phyloP scores from a whole-genome alignment of 2,797 vertebrate species.

The Thripadectes ignobilis region DNA sequence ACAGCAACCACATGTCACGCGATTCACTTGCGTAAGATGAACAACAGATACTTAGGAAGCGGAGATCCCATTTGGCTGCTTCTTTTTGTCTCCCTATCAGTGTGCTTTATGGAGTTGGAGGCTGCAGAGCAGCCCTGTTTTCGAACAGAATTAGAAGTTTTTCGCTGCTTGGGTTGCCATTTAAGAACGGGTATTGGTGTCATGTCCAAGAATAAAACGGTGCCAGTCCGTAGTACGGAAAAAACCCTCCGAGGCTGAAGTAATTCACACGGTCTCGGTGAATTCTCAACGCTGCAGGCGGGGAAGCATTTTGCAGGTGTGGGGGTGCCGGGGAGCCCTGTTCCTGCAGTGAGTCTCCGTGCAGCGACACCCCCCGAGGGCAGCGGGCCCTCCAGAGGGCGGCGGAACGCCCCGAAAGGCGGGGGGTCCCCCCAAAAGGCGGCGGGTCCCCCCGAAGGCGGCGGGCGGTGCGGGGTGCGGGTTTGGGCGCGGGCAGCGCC shows the following conservation, averaged over 20 bases:
- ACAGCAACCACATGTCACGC: slow-evolving; percentile 59
- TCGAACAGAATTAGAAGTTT: neutral
- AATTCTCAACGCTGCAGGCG: neutral
- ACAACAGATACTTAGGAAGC: slow-evolving; percentile 15
- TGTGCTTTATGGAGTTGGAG: neutral
- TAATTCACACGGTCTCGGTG: neutral
- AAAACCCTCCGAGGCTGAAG: neutral
- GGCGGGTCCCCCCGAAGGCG: no score
- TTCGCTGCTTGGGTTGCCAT: neutral
- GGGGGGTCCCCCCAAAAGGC: no score
- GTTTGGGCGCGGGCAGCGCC: neutral
- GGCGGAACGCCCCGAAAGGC: no score
- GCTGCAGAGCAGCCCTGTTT: neutral
- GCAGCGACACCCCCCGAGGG: neutral
- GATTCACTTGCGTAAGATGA: slow-evolving; percentile 59
- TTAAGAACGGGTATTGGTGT: neutral
- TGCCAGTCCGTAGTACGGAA: neutral
- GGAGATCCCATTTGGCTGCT: slow-evolving; percentile 32
- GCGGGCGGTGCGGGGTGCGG: neutral
- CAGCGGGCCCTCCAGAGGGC: neutral
- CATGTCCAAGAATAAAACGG: neutral
- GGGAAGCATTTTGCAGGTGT: neutral
- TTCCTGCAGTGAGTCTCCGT: neutral
- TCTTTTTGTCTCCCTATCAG: neutral
- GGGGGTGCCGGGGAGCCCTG: neutral